Base-by-base conservation (phyloP, 2,888 invertebrate species). In the Steinernema hermaphroditum region DNA sequence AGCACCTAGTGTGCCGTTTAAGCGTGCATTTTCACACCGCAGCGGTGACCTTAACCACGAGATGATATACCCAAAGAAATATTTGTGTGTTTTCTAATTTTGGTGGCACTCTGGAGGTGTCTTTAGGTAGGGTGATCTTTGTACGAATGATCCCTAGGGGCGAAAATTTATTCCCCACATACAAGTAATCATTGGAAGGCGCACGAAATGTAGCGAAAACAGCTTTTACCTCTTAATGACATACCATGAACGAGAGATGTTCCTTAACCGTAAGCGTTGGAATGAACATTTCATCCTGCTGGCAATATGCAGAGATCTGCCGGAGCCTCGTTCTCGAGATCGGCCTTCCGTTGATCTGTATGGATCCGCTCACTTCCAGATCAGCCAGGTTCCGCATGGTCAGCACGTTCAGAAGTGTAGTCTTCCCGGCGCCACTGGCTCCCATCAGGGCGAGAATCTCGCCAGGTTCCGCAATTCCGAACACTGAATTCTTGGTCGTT, bases 281-380 rank as follows among this genome's bases (percentile, higher is more conserved):
- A 4, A 93, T 91, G 83, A 95, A 94, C 69, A 94, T 89, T 85
- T 95, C 94, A 77, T 94, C 93, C 87, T 95, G 95, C 81, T 94
- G 93, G 89, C 95, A 93, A 88, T 92, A 95, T 0, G 94, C 94
- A 81, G 92, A 93, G 75, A 93, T 90, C 62, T 80, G 46, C 12
- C 62, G 41, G 24, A 68, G 16, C 22, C 32, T 16, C 1, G 16
- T 22, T 19, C 32, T 44, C 2, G 29, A 32, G 1, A 68, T 46
- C 19, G 68, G 68, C 46, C 46, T 9, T 14, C 72, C 72, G 37
- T 72, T 72, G 32, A 72, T 49, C n/a, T 24, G 41, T 1, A 72
- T 72, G 6, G 54, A 34, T 0, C 87, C 87, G 2, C 78, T 74
- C 1, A 87, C 80, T 2, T 79, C 43, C 44, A 87, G 74, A 6